Conservation (phyloP, 2,888 invertebrate species). For the Timema podura region DNA sequence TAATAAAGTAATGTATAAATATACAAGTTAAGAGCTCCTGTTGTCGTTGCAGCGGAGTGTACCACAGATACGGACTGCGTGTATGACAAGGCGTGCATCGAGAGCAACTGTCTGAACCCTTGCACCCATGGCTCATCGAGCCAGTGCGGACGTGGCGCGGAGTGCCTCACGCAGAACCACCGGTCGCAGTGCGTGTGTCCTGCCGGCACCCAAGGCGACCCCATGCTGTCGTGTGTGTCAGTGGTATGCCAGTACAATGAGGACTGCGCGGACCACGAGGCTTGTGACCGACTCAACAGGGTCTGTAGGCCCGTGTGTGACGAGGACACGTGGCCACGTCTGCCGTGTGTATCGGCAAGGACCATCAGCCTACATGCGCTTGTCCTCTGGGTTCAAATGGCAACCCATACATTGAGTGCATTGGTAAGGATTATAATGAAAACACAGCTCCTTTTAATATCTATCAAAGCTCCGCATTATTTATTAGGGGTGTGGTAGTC, state of each 20-base stretch:
- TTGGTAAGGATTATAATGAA: constrained; percentile 47
- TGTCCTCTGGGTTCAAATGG: constrained; percentile 73
- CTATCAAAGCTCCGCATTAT: not conserved
- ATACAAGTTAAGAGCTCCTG: no score
- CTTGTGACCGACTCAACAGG: constrained; percentile 78
- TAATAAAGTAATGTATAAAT: no score
- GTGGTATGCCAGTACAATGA: constrained; percentile 84
- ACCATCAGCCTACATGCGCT: constrained; percentile 72
- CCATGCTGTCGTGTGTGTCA: constrained; percentile 73
- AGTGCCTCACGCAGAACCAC: constrained; percentile 71
- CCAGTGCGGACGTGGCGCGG: constrained; percentile 74
- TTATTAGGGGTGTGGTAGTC: no score
- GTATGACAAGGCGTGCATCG: constrained; percentile 75
- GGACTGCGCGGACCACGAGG: constrained; percentile 80
- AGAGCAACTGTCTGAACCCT: constrained; percentile 75
- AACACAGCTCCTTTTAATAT: not conserved
- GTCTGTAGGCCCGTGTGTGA: constrained; percentile 79
- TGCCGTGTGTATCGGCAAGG: constrained; percentile 69
- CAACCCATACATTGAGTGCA: constrained; percentile 71
- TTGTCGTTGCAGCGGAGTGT: constrained; percentile 66
- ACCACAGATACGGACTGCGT: constrained; percentile 75
- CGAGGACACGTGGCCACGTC: constrained; percentile 74
- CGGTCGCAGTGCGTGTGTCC: constrained; percentile 79
- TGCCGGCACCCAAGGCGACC: constrained; percentile 78
- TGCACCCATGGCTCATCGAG: constrained; percentile 58